phyloP scores from a whole-genome alignment of 2,888 invertebrate genomes.

The Salticus scenicus region DNA sequence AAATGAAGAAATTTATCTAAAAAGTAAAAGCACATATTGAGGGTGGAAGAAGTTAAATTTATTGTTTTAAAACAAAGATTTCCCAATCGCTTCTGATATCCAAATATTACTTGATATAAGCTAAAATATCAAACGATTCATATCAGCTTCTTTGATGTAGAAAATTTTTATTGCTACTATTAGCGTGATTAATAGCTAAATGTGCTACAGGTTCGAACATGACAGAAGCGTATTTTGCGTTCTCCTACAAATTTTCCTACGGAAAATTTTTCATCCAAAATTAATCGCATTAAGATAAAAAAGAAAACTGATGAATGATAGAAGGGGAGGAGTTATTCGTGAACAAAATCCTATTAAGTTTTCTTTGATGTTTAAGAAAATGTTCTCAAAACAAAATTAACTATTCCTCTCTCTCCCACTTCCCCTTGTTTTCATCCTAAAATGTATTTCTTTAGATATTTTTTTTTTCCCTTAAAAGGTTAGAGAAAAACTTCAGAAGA shows the following conservation, averaged over 20 bases:
- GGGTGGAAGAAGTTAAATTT: no score
- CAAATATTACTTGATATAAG: no score
- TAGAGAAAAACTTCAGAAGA: not conserved
- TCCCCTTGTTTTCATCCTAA: not conserved
- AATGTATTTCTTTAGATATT: not conserved
- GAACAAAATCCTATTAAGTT: slow-evolving; percentile 14
- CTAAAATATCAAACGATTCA: no score
- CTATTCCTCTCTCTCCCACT: not conserved
- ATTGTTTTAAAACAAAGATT: no score
- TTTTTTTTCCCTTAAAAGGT: slow-evolving; percentile 2
- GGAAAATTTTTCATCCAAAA: not conserved
- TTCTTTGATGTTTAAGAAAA: slow-evolving; percentile 10
- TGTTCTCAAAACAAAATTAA: slow-evolving; percentile 12
- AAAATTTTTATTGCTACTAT: no score
- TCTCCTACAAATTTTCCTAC: not conserved
- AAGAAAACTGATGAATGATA: slow-evolving; percentile 3
- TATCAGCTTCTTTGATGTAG: no score
- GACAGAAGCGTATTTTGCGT: no score
- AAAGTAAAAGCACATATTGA: no score
- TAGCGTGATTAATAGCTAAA: no score
- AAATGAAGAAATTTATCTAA: no score
- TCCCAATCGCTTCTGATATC: no score
- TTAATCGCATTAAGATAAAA: slow-evolving; percentile 1
- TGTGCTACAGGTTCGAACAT: no score
- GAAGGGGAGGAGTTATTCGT: not conserved